Evolutionary conservation across 2,113 vertebrate genomes (phyloP).

Genomic region (Gambusia affinis): DNA sequence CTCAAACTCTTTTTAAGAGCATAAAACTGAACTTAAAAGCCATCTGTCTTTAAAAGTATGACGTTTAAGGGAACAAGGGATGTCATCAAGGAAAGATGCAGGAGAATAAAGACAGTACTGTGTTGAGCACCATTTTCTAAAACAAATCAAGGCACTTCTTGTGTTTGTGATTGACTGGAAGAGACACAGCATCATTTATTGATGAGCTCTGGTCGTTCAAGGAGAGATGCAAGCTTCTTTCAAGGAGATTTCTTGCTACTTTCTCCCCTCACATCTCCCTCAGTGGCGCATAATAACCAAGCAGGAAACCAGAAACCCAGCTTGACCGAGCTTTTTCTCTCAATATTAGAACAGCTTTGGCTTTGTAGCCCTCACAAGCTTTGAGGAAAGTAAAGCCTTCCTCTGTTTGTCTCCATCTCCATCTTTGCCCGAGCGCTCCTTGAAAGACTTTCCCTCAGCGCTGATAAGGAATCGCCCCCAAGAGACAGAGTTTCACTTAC

Average conservation of each 20-base stretch:
- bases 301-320: slow-evolving; percentile 31
- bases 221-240: slow-evolving; percentile 66
- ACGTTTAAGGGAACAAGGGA: slow-evolving; percentile 22
- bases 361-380: slow-evolving; percentile 45
- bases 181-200: slow-evolving; percentile 75
- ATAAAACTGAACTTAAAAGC: slow-evolving; percentile 12
- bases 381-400: slow-evolving; percentile 48
- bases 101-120: slow-evolving; percentile 26
- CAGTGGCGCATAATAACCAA: slow-evolving; percentile 48
- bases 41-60: slow-evolving; percentile 10
- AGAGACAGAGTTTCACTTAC: slow-evolving; percentile 48
- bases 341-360: slow-evolving; percentile 61
- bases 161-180: slow-evolving; percentile 63
- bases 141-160: slow-evolving; percentile 59
- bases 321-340: slow-evolving; percentile 43
- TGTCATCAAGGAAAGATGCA: slow-evolving; percentile 17
- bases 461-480: slow-evolving; percentile 41
- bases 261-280: slow-evolving; percentile 24
- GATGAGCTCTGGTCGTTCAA: slow-evolving; percentile 71
- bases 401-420: slow-evolving; percentile 39
- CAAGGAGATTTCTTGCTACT: slow-evolving; percentile 54
- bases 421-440: slow-evolving; percentile 50
- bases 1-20: slow-evolving; percentile 23
- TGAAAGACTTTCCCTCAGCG: slow-evolving; percentile 39
- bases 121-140: slow-evolving; percentile 36